phyloP scores from a whole-genome alignment of 2,797 vertebrate genomes.

The Antrozous pallidus region DNA sequence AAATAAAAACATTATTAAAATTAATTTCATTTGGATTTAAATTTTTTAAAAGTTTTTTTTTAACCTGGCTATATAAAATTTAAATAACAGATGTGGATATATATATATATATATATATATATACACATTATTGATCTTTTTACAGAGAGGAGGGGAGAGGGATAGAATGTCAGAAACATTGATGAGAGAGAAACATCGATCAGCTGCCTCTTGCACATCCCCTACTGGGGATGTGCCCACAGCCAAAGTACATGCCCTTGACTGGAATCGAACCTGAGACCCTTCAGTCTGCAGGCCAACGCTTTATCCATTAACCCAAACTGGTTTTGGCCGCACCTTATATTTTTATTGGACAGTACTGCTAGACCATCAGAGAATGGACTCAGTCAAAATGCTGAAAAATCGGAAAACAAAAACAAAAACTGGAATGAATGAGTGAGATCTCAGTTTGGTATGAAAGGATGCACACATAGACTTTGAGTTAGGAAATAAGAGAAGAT shows the following conservation, averaged over 20 bases:
- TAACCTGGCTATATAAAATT: neutral
- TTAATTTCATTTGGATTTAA: neutral
- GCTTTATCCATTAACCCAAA: no score
- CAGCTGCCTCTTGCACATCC: no score
- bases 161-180: no score
- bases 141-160: no score
- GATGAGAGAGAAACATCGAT: no score
- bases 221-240: no score
- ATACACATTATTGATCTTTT: no score
- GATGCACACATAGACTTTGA: neutral
- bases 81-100: neutral
- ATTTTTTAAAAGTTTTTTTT: neutral
- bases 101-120: no score
- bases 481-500: neutral
- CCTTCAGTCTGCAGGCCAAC: no score
- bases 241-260: no score
- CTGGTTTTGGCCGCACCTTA: no score
- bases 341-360: neutral
- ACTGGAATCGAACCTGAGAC: no score
- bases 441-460: neutral
- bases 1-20: neutral
- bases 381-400: neutral
- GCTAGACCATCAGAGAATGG: neutral
- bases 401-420: neutral
- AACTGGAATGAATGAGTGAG: neutral